These are phyloP conservation scores for Pantherophis guttatus DNA, from an alignment of 2,113 vertebrate genomes.

Conservation along the genomic window DNA sequence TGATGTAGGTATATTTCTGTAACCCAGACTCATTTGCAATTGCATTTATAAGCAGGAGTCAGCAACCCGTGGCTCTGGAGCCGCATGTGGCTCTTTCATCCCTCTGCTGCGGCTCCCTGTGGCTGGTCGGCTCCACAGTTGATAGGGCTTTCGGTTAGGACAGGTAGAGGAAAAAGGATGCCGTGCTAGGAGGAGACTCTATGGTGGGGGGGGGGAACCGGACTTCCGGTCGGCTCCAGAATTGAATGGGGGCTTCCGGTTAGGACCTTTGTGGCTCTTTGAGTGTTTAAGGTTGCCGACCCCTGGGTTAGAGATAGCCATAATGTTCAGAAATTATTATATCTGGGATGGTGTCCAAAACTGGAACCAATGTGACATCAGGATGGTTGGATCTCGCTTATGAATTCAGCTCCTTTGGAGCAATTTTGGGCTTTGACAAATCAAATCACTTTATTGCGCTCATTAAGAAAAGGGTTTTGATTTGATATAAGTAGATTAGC, in stretches of 20 bases:
- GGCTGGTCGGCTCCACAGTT: no score
- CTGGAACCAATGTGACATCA: neutral
- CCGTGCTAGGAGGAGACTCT: no score
- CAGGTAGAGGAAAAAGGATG: no score
- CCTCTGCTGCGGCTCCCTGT: no score
- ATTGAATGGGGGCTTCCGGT: no score
- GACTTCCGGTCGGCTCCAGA: no score
- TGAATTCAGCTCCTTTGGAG: neutral
- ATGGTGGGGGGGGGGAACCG: no score
- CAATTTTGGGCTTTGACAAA: neutral
- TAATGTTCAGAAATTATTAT: neutral
- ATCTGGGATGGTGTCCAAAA: neutral
- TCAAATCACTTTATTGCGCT: neutral
- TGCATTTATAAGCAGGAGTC: neutral
- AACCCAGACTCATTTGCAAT: neutral
- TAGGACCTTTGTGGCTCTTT: no score
- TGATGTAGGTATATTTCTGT: neutral
- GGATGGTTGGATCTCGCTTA: neutral
- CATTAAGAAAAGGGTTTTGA: neutral
- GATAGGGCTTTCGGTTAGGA: no score
- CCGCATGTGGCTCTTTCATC: no score
- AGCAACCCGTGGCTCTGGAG: no score
- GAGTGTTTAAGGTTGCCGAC: no score
- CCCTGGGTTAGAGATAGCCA: neutral
- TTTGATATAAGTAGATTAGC: neutral